Conservation (phyloP, 2,888 invertebrate species). For the Macropis europaea region DNA sequence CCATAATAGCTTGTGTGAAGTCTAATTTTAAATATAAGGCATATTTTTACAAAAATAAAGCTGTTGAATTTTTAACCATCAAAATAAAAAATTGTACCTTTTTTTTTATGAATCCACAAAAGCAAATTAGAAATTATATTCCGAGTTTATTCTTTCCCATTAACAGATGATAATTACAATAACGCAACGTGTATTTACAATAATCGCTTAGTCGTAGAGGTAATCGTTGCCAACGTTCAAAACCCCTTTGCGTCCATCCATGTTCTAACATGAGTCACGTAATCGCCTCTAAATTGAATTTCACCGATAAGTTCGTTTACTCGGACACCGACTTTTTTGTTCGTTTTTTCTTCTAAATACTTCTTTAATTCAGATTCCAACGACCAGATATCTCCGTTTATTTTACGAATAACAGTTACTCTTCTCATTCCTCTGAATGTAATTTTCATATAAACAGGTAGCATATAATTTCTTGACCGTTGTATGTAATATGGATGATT, state of each 20-base stretch:
- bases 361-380: constrained; percentile 86
- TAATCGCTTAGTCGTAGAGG: constrained; percentile 31
- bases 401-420: constrained; percentile 84
- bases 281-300: constrained; percentile 89
- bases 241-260: constrained; percentile 89
- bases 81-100: constrained; percentile 28
- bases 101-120: not conserved
- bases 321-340: constrained; percentile 83
- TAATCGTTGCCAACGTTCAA: constrained; percentile 78
- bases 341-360: constrained; percentile 82
- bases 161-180: not conserved
- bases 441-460: constrained; percentile 88
- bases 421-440: constrained; percentile 83
- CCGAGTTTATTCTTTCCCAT: constrained; percentile 5
- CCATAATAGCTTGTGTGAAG: constrained; percentile 27
- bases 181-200: constrained; percentile 33
- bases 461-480: constrained; percentile 90
- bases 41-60: constrained; percentile 50
- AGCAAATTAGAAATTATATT: not conserved
- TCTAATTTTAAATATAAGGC: constrained; percentile 43
- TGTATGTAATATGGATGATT: constrained; percentile 86
- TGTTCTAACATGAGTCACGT: constrained; percentile 84
- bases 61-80: constrained; percentile 34
- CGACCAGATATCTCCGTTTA: constrained; percentile 93
- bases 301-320: constrained; percentile 88